Base-by-base conservation (phyloP, 2,113 vertebrate genomes). In the Ciconia boyciana region DNA sequence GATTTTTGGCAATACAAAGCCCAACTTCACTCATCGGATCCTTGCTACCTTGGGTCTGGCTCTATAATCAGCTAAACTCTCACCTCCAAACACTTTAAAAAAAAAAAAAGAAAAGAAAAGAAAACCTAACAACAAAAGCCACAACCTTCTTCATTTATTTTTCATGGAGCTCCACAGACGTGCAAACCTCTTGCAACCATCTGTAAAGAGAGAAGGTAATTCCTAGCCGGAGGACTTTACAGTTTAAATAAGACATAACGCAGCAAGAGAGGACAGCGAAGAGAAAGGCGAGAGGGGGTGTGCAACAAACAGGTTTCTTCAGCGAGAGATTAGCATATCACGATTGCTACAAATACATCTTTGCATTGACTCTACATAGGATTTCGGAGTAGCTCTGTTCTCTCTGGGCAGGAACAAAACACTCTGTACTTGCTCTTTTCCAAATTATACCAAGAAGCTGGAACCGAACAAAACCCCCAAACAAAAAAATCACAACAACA, bases 161-260 rank as follows among this genome's bases (percentile, higher is more conserved):
- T 93, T 87, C 88, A 91, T 65, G 79, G 71, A 22, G 87, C 75
- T 83, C 89, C 28, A 44, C 65, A 78, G 95, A 48, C 52, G 11
- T 18, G 89, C 93, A 61, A 48, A 77, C 94, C 91, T 83, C 86
- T 70, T 20, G 72, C 86, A 81, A 86, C 89, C 91, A 60, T 93
- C 91, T 89, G 84, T 86, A 94, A 92, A 89, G 68, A 61, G 82
- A 69, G 83, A 51, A 85, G 78, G 88, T 85, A 94, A 93, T 90
- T 91, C 91, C 79, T 93, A 69, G 91, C 96, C 93, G 32, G 83
- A 96, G 93, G 91, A 95, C 88, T 87, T 88, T 4, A 49, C 16
- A 44, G 75, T 87, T 94, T 85, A 83, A 94, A 70, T 84, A 92
- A 92, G 85, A 95, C 77, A 66, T 70, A 90, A 94, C 4, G 5